Evolutionary conservation across 2,113 vertebrate genomes (phyloP).

Genomic region (Andinoacara biseriatus): DNA sequence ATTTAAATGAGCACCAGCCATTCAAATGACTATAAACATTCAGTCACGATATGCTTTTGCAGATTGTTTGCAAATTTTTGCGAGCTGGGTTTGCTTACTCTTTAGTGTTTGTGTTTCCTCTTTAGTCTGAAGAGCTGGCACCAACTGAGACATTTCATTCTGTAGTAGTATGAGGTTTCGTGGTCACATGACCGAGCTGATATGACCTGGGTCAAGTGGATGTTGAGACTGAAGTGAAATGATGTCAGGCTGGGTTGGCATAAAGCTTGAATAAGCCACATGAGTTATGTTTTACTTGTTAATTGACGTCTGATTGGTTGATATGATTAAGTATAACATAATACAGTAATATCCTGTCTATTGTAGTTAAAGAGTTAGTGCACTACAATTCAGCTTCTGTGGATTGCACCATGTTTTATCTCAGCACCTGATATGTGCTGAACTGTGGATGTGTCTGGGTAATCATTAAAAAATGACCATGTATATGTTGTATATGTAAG

Average conservation of each 20-base stretch:
- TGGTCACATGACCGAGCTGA: background rate
- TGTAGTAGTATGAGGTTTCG: constrained; percentile 3
- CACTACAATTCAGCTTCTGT: background rate
- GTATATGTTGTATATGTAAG: background rate
- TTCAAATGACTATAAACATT: constrained; percentile 17
- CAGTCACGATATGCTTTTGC: background rate
- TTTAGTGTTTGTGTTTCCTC: constrained; percentile 19
- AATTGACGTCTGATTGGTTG: background rate
- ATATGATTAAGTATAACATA: background rate
- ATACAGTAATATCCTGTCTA: background rate
- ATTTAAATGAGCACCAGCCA: constrained; percentile 19
- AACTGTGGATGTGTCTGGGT: background rate
- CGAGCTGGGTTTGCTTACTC: constrained; percentile 14
- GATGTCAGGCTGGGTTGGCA: background rate
- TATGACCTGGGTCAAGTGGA: background rate
- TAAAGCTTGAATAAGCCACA: background rate
- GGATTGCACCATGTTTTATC: background rate
- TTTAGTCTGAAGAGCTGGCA: constrained; percentile 13
- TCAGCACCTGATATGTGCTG: background rate
- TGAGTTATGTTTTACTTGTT: constrained; percentile 1
- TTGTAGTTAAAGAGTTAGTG: background rate
- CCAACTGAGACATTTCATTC: background rate
- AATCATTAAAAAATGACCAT: background rate
- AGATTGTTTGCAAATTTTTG: background rate
- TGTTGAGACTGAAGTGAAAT: background rate